phyloP scores from a whole-genome alignment of 2,888 invertebrate genomes.

The Polyommatus icarus region DNA sequence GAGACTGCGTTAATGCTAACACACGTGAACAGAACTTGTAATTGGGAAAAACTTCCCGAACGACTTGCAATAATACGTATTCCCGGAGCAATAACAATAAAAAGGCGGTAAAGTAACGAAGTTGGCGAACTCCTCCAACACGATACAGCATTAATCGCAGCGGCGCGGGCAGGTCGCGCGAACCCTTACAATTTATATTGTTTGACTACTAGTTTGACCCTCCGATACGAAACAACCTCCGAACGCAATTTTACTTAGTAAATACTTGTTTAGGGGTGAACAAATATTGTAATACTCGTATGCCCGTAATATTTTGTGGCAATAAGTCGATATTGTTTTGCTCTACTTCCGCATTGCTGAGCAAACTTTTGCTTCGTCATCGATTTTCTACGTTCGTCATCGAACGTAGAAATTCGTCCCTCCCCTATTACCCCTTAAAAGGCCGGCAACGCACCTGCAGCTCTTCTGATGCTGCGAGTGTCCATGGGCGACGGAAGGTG shows the following conservation, averaged over 20 bases:
- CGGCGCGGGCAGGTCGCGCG: constrained; percentile 1
- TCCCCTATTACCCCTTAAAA: no score
- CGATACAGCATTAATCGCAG: constrained; percentile 22
- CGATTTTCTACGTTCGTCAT: neutral
- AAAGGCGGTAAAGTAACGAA: constrained; percentile 13
- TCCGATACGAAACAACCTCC: constrained; percentile 41
- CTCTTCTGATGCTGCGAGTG: no score
- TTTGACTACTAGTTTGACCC: constrained; percentile 43
- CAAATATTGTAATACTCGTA: constrained; percentile 43
- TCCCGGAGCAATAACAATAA: constrained; percentile 10
- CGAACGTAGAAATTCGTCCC: no score
- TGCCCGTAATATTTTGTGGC: constrained; percentile 39
- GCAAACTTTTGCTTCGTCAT: neutral
- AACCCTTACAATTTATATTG: constrained; percentile 34
- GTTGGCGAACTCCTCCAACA: constrained; percentile 16
- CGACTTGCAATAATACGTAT: neutral
- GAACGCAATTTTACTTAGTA: constrained; percentile 50
- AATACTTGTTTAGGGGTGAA: constrained; percentile 46
- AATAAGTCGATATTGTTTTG: constrained; percentile 13
- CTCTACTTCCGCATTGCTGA: neutral
- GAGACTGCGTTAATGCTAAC: neutral
- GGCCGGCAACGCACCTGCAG: no score
- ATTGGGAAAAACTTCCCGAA: constrained; percentile 8
- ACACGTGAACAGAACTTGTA: neutral
- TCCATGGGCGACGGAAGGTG: no score